phyloP scores from a whole-genome alignment of 2,113 vertebrate genomes.

The Chamaea fasciata region DNA sequence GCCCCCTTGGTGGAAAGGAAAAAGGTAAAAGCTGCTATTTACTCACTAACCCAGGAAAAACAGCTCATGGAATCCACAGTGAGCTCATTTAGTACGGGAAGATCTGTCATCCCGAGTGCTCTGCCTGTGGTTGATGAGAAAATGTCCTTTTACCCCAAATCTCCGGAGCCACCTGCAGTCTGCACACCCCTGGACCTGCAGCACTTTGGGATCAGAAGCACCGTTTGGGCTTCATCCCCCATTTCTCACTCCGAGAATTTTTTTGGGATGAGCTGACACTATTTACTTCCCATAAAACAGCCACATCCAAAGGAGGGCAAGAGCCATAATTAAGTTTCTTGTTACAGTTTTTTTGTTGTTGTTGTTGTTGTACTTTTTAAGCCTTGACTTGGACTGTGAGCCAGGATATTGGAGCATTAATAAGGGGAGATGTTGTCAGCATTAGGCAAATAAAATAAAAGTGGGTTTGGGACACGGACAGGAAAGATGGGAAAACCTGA shows the following conservation, averaged over 20 bases:
- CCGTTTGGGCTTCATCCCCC: neutral
- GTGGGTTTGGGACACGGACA: neutral
- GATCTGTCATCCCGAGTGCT: rapidly evolving
- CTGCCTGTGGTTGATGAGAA: neutral
- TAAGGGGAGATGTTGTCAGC: rapidly evolving
- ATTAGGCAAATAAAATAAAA: neutral
- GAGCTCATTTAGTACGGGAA: rapidly evolving
- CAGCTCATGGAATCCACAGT: rapidly evolving
- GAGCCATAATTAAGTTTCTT: neutral
- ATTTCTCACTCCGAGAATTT: neutral
- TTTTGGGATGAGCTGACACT: neutral
- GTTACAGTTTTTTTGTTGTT: neutral
- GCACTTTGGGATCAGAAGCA: neutral
- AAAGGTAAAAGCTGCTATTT: neutral
- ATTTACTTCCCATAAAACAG: neutral
- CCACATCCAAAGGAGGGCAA: neutral
- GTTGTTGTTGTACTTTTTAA: neutral
- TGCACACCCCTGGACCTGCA: rapidly evolving
- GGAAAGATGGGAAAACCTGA: neutral
- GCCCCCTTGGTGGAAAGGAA: neutral
- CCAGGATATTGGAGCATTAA: neutral
- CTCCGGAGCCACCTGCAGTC: neutral
- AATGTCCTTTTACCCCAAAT: neutral
- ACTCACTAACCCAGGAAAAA: neutral
- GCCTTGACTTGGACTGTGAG: neutral